Percentiles rank a stretch among this genome's conserved stretches.
phyloP scores from a whole-genome alignment of 2,113 vertebrate genomes.

The Megatriorchis doriae region DNA sequence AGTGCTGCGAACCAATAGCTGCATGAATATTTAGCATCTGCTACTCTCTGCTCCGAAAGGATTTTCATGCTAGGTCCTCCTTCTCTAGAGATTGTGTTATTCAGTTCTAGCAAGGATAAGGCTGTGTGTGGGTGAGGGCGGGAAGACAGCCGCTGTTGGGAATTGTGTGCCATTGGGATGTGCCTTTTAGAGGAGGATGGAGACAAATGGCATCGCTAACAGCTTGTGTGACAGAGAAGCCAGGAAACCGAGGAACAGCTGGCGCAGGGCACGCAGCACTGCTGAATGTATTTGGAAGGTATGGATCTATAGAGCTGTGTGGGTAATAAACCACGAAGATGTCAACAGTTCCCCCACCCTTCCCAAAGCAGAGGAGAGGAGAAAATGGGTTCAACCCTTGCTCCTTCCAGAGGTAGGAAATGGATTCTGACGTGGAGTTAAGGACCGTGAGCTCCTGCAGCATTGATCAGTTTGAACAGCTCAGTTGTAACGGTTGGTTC shows the following conservation, averaged over 20 bases:
- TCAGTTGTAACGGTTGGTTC: background rate
- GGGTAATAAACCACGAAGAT: background rate
- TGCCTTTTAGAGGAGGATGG: background rate
- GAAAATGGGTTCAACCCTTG: background rate
- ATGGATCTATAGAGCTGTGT: background rate
- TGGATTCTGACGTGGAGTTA: background rate
- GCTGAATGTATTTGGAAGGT: accelerated
- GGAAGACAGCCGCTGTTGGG: background rate
- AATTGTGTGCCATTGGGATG: background rate
- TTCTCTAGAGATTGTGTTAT: background rate
- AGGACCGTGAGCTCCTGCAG: background rate
- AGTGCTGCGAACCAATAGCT: background rate
- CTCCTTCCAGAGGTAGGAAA: background rate
- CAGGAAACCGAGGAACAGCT: background rate
- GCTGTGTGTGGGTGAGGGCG: background rate
- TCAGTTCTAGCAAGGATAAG: accelerated
- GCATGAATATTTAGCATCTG: background rate
- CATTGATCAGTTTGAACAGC: background rate
- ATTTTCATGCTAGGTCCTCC: background rate
- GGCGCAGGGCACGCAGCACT: background rate
- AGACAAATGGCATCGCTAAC: background rate
- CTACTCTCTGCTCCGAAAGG: background rate
- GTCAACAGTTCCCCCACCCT: background rate
- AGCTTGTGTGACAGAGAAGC: background rate
- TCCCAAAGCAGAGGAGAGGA: background rate